Conservation (phyloP, 2,113 vertebrate genomes). For the Aphelocoma coerulescens region DNA sequence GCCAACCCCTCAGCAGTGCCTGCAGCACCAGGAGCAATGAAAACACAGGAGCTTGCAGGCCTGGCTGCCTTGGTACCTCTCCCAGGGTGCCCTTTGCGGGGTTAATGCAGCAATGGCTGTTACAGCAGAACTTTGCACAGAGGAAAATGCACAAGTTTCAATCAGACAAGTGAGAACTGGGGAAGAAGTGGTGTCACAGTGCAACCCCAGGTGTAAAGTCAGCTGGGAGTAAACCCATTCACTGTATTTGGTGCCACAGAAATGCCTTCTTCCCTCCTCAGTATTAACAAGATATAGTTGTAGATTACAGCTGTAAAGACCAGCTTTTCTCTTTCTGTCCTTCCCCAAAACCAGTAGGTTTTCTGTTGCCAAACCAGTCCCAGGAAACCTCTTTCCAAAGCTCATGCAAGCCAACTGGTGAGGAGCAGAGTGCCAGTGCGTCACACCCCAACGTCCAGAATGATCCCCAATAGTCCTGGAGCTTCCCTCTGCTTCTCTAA, state of each 20-base stretch:
- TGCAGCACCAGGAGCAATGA: not conserved
- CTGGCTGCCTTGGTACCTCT: not conserved
- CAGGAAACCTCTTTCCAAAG: not conserved
- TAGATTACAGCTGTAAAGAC: not conserved
- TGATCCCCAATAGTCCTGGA: not conserved
- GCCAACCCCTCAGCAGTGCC: not conserved
- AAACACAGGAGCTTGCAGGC: accelerated
- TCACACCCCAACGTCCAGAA: accelerated
- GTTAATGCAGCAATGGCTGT: not conserved
- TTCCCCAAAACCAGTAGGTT: not conserved
- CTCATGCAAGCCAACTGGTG: not conserved
- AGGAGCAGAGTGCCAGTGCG: not conserved
- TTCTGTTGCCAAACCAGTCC: not conserved
- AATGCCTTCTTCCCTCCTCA: not conserved
- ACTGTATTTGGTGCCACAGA: not conserved
- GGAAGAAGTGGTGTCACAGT: not conserved
- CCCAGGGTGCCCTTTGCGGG: not conserved
- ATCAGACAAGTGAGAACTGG: not conserved
- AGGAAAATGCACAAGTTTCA: not conserved
- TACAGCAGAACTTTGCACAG: not conserved
- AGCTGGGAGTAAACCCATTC: not conserved
- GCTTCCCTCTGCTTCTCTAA: not conserved
- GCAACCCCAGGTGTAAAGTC: not conserved
- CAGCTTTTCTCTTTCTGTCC: not conserved
- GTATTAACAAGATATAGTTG: not conserved